These are phyloP conservation scores for Sinotaia quadrata DNA, from an alignment of 2,888 invertebrate species.

Conservation along the genomic window DNA sequence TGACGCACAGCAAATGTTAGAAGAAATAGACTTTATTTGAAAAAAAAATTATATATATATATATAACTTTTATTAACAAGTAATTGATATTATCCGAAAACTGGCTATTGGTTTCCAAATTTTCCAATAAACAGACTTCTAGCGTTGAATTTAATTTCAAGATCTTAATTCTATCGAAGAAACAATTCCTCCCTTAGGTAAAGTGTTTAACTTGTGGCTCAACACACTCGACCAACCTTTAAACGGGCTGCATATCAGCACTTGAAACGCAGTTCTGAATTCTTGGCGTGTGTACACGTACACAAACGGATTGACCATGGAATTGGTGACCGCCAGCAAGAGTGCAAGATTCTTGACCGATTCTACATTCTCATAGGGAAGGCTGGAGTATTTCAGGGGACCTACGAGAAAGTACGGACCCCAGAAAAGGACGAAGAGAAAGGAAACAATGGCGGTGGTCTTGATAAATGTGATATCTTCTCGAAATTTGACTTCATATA, in stretches of 20 bases:
- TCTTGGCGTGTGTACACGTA: constrained; percentile 38
- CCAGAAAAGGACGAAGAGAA: constrained; percentile 50
- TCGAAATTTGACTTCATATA: constrained; percentile 29
- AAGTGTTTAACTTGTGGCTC: too few relatives aligned
- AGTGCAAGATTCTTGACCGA: constrained; percentile 41
- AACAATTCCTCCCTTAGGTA: too few relatives aligned
- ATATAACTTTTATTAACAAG: too few relatives aligned
- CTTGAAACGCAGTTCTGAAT: constrained; percentile 34
- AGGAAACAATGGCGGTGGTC: constrained; percentile 40
- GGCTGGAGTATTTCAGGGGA: constrained; percentile 36
- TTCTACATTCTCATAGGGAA: constrained; percentile 35
- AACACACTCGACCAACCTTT: too few relatives aligned
- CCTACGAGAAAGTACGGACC: constrained; percentile 41
- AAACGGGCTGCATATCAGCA: constrained; percentile 16
- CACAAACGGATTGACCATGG: constrained; percentile 38
- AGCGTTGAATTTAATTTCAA: too few relatives aligned
- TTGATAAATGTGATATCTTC: constrained; percentile 39
- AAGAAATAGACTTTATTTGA: too few relatives aligned
- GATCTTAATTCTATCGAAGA: too few relatives aligned
- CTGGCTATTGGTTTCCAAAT: too few relatives aligned
- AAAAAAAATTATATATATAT: too few relatives aligned
- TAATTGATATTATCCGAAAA: too few relatives aligned
- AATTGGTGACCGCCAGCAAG: constrained; percentile 40
- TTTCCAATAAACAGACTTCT: too few relatives aligned
- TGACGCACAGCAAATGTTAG: too few relatives aligned